Evolutionary conservation across 2,113 vertebrate species (phyloP), one percentile per base, ranked within the genome.

Genomic region (Pithys albifrons): DNA sequence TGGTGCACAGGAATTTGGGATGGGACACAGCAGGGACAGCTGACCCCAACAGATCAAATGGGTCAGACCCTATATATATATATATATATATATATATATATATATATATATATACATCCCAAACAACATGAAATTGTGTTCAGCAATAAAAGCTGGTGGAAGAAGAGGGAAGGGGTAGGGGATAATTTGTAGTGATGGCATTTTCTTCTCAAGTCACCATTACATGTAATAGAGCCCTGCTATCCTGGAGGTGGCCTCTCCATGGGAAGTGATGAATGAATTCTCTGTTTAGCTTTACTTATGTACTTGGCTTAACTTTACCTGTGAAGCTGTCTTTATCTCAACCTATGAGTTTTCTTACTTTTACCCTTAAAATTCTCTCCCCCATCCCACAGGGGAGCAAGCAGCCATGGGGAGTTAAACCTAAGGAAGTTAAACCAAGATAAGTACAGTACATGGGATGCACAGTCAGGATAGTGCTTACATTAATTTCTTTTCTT

Each of bases 101-200:
- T 33, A 11, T 16, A 33, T 27, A 14, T 28, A 33, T 18, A 14
- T 49, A 10, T 45, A 19, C 17, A 33, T 31, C 31, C 9, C 25
- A 80, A 54, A 85, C 7, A 3, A 51, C n/a, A 37, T 12, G 39
- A 46, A 0, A 1, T 25, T 2, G 2, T 71, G 14, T 10, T 80
- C 3, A 14, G 6, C 12, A 79, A 23, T 28, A 52, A 78, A 74
- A 74, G 29, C 13, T 57, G 5, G 1, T 23, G 9, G 15, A 65
- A 74, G 20, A 41, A 59, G 19, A 12, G 54, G 17, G 8, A 35
- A 58, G 4, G 17, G 7, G 8, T 5, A 35, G 4, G 3, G 7
- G 4, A 3, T 14, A 0, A 0, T 66, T 71, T 10, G 1, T 7
- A 41, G 7, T 37, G 3, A 35, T 19, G 27, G 4, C 0, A 0